Percentiles rank a stretch among this genome's conserved stretches.
Evolutionary conservation across 2,113 vertebrate species (phyloP).

Genomic region (Riparia riparia): DNA sequence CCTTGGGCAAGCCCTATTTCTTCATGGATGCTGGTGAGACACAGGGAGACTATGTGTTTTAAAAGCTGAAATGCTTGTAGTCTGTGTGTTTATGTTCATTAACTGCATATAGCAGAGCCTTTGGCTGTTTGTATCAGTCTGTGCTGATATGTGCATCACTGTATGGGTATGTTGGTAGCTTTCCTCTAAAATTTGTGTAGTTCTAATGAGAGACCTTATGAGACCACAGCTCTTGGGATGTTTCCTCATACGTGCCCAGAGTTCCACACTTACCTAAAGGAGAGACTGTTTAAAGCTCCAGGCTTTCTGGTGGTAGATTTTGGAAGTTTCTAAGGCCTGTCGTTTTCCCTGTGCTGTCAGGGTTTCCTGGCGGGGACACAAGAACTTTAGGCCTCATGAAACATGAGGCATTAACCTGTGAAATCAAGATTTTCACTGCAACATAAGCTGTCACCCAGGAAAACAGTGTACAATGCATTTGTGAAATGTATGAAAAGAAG

Average conservation of each 20-base stretch:
- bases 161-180: neutral
- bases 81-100: neutral
- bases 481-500: constrained; percentile 88
- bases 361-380: neutral
- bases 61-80: neutral
- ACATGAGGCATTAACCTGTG: constrained; percentile 75
- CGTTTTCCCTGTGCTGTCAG: neutral
- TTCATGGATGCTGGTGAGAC: neutral
- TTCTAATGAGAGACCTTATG: neutral
- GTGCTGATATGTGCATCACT: neutral
- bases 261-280: neutral
- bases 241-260: neutral
- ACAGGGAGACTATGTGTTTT: neutral
- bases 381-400: constrained; percentile 52
- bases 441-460: constrained; percentile 75
- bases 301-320: neutral
- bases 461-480: constrained; percentile 84
- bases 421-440: constrained; percentile 74
- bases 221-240: neutral
- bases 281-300: neutral
- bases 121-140: neutral
- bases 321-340: neutral
- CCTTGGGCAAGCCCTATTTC: neutral
- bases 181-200: neutral
- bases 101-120: neutral